Percentiles rank a stretch among this genome's conserved stretches.
Evolutionary conservation across 2,797 vertebrate genomes (phyloP).

Genomic region (Tapirus indicus): DNA sequence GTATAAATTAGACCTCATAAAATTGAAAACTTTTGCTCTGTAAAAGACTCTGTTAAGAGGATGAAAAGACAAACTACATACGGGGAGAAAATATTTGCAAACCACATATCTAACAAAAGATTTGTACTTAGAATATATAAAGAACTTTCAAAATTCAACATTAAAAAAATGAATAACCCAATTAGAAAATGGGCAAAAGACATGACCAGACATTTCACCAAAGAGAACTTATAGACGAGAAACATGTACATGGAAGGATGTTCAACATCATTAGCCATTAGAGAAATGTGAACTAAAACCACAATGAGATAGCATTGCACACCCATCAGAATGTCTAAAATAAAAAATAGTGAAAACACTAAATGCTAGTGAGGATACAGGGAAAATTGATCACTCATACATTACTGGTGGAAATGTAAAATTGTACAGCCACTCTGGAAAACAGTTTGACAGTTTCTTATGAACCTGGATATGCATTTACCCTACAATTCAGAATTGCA

Average conservation of each 20-base stretch:
- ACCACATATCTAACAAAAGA: not conserved
- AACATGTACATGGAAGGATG: not conserved
- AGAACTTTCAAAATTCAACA: not conserved
- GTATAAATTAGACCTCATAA: not conserved
- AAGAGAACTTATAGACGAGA: not conserved
- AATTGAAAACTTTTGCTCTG: constrained; percentile 3
- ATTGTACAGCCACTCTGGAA: not conserved
- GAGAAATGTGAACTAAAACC: constrained; percentile 23
- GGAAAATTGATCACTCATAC: not conserved
- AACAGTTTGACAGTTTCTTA: not conserved
- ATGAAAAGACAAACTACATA: not conserved
- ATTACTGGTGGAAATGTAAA: constrained; percentile 5
- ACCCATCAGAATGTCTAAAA: constrained; percentile 1
- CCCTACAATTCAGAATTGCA: not conserved
- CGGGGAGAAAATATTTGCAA: not conserved
- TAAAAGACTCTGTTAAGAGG: not conserved
- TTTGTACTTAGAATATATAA: not conserved
- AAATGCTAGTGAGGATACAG: constrained; percentile 21
- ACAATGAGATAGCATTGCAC: not conserved
- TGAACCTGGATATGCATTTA: not conserved
- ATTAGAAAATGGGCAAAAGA: constrained; percentile 5
- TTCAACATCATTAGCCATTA: not conserved
- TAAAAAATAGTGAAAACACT: constrained; percentile 16
- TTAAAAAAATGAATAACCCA: not conserved
- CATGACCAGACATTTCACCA: not conserved